Conservation (phyloP, 2,113 vertebrate genomes). For the Scolopax mira region DNA sequence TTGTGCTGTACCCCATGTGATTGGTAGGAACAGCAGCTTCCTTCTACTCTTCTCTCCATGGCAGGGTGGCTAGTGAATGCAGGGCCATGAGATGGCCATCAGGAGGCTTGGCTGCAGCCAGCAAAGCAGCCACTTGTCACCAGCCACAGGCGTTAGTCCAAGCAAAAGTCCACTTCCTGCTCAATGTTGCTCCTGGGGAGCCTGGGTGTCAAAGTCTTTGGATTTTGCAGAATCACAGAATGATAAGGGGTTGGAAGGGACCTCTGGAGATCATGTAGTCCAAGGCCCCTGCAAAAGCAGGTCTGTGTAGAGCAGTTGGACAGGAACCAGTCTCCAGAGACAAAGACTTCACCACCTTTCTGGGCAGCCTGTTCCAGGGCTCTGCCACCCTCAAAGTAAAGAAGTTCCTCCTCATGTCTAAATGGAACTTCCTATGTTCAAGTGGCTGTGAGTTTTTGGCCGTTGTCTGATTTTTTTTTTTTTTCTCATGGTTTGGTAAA, state of each 20-base stretch:
- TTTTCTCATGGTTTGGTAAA: neutral
- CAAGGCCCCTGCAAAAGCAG: too few species aligned
- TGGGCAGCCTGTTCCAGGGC: too few species aligned
- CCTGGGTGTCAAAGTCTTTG: neutral
- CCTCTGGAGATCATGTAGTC: too few species aligned
- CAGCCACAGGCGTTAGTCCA: neutral
- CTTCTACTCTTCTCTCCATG: neutral
- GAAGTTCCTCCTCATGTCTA: too few species aligned
- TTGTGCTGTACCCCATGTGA: neutral
- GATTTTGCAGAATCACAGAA: too few species aligned
- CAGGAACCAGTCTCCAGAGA: too few species aligned
- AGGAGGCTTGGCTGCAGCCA: neutral
- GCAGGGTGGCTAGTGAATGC: neutral
- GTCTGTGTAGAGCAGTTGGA: too few species aligned
- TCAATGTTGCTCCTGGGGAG: accelerated
- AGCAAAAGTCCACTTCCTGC: neutral
- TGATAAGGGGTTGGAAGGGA: too few species aligned
- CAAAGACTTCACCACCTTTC: too few species aligned
- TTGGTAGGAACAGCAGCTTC: neutral
- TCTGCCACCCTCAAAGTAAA: too few species aligned
- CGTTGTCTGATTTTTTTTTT: neutral
- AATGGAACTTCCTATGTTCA: too few species aligned
- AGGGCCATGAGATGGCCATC: neutral
- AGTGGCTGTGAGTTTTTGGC: neutral
- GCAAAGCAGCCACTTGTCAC: neutral